phyloP scores from a whole-genome alignment of 2,113 vertebrate genomes.

The Chaenogobius annularis region DNA sequence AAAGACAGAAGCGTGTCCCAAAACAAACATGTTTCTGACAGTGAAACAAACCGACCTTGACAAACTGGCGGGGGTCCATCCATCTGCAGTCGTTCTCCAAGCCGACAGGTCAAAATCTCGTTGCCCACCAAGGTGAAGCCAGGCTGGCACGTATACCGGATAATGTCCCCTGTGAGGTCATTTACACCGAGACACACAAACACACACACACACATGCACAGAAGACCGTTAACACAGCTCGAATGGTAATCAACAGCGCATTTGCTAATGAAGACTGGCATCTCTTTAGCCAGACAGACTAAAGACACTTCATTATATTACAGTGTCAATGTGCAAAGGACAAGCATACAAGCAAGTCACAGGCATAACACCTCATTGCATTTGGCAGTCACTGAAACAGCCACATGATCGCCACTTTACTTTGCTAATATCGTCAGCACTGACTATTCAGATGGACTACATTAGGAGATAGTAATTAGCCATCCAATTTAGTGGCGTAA shows the following conservation, averaged over 20 bases:
- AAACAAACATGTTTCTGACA: slow-evolving; percentile 5
- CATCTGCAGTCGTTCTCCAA: slow-evolving; percentile 94
- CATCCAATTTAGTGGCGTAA: slow-evolving; percentile 26
- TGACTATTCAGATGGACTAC: slow-evolving; percentile 44
- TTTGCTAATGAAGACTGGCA: slow-evolving; percentile 66
- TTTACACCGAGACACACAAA: slow-evolving; percentile 31
- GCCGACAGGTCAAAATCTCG: slow-evolving; percentile 91
- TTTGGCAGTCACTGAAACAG: slow-evolving; percentile 28
- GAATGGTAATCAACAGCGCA: slow-evolving; percentile 51
- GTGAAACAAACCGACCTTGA: slow-evolving; percentile 82
- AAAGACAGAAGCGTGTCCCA: background rate
- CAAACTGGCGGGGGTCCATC: slow-evolving; percentile 90
- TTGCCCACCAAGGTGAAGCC: slow-evolving; percentile 94
- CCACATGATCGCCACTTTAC: slow-evolving; percentile 40
- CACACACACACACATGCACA: slow-evolving; percentile 27
- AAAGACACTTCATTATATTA: slow-evolving; percentile 48
- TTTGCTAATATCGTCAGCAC: slow-evolving; percentile 44
- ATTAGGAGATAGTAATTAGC: slow-evolving; percentile 44
- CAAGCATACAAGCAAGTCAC: slow-evolving; percentile 26
- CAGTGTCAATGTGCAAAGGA: slow-evolving; percentile 14
- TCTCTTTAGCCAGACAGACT: slow-evolving; percentile 26
- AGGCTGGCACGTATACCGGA: slow-evolving; percentile 92
- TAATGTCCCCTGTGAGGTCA: slow-evolving; percentile 88
- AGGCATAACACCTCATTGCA: slow-evolving; percentile 29
- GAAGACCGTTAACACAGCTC: slow-evolving; percentile 27